Conservation (phyloP, 2,888 invertebrate genomes). For the Limnephilus marmoratus region DNA sequence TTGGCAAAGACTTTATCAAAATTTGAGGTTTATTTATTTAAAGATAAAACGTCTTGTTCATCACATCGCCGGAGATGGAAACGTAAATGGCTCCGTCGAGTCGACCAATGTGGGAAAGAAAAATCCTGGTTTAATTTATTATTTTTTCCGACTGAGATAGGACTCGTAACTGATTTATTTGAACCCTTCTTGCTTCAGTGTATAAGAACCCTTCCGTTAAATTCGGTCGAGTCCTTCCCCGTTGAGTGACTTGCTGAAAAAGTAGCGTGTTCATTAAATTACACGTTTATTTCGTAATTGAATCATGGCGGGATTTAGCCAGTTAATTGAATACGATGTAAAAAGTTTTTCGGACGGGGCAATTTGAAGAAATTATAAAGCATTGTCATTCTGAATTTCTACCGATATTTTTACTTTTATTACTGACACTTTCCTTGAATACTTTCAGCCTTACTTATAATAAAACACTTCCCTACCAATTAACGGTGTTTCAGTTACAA, state of each 20-base stretch:
- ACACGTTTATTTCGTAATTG: not conserved
- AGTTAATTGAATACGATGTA: too few species aligned
- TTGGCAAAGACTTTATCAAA: not conserved
- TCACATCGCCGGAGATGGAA: not conserved
- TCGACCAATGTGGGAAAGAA: not conserved
- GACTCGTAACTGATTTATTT: not conserved
- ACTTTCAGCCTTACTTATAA: too few species aligned
- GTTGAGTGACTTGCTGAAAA: constrained; percentile 3
- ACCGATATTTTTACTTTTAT: too few species aligned
- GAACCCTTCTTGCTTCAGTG: not conserved
- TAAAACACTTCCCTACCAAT: too few species aligned
- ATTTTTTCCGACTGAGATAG: not conserved
- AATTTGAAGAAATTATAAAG: too few species aligned
- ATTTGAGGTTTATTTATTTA: not conserved
- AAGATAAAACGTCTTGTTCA: not conserved
- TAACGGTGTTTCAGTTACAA: too few species aligned
- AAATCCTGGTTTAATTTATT: not conserved
- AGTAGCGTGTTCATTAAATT: constrained; percentile 34
- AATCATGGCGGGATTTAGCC: too few species aligned
- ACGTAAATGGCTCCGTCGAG: not conserved
- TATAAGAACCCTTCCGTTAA: not conserved
- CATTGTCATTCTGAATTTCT: too few species aligned
- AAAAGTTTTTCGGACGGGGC: too few species aligned
- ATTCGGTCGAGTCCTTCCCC: not conserved
- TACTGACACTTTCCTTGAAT: too few species aligned